phyloP scores from a whole-genome alignment of 2,113 vertebrate species.

The Zosterops japonicus region DNA sequence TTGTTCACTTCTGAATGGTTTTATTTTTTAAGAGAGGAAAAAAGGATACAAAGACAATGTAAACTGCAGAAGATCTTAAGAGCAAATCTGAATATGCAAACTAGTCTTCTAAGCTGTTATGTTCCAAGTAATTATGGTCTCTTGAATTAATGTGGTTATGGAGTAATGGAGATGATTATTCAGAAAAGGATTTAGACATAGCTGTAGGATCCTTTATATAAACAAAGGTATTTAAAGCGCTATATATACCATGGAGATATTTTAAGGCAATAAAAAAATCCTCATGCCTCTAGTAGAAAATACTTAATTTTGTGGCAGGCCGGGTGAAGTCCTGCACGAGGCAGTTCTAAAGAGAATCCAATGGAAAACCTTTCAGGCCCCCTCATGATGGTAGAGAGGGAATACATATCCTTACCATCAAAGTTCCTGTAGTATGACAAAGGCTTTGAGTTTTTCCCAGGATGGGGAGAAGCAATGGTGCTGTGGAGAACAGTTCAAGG shows the following conservation, averaged over 20 bases:
- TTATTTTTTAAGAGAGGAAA: not conserved
- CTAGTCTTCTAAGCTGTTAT: not conserved
- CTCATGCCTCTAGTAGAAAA: not conserved
- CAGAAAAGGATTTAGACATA: not conserved
- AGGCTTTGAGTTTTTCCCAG: not conserved
- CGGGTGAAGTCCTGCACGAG: not conserved
- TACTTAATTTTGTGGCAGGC: not conserved
- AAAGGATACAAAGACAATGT: not conserved
- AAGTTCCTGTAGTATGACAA: not conserved
- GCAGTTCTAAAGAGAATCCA: not conserved
- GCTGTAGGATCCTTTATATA: not conserved
- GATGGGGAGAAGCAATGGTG: not conserved
- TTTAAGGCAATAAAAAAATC: not conserved
- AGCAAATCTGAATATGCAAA: not conserved
- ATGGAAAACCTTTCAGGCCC: not conserved
- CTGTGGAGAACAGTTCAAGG: not conserved
- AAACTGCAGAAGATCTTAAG: not conserved
- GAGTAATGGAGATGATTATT: slow-evolving; percentile 11
- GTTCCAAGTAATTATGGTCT: not conserved
- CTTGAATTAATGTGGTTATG: slow-evolving; percentile 17
- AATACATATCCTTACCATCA: not conserved
- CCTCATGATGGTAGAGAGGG: not conserved
- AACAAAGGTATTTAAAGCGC: not conserved
- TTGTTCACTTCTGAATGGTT: not conserved
- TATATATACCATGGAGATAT: not conserved